Evolutionary conservation across 2,113 vertebrate genomes (phyloP).

Genomic region (Cettia cetti): DNA sequence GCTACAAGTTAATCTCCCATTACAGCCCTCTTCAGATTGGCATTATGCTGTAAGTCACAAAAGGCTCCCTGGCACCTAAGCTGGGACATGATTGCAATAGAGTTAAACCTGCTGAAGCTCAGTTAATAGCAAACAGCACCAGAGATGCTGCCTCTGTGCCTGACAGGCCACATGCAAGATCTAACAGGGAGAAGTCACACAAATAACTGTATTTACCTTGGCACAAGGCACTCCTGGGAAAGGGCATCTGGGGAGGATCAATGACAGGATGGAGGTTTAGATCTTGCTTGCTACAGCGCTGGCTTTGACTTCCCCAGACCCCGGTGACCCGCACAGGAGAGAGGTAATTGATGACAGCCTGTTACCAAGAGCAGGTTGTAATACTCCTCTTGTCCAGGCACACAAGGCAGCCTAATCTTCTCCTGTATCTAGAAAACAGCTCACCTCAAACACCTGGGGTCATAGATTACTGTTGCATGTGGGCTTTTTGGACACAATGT

Average conservation of each 20-base stretch:
- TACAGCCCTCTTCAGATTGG: not conserved
- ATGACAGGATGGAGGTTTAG: not conserved
- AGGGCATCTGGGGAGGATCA: not conserved
- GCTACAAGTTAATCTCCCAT: not conserved
- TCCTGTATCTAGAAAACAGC: not conserved
- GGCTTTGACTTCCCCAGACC: not conserved
- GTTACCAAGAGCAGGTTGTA: not conserved
- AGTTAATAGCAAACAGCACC: not conserved
- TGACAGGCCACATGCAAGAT: not conserved
- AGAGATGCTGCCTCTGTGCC: not conserved
- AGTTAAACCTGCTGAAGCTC: not conserved
- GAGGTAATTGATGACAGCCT: conserved; percentile 13
- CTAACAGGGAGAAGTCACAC: not conserved
- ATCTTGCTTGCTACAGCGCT: not conserved
- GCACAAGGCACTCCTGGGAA: not conserved
- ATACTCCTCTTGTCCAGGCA: not conserved
- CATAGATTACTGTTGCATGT: not conserved
- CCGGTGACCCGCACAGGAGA: not conserved
- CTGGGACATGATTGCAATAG: not conserved
- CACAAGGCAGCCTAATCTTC: conserved; percentile 6
- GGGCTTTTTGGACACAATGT: not conserved
- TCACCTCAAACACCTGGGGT: not conserved
- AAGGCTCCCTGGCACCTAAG: not conserved
- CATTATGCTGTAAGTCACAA: not conserved
- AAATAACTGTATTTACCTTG: conserved; percentile 27